Base-by-base conservation (phyloP, 92 coral and sea anemone species). In the Pocillopora meandrina region DNA sequence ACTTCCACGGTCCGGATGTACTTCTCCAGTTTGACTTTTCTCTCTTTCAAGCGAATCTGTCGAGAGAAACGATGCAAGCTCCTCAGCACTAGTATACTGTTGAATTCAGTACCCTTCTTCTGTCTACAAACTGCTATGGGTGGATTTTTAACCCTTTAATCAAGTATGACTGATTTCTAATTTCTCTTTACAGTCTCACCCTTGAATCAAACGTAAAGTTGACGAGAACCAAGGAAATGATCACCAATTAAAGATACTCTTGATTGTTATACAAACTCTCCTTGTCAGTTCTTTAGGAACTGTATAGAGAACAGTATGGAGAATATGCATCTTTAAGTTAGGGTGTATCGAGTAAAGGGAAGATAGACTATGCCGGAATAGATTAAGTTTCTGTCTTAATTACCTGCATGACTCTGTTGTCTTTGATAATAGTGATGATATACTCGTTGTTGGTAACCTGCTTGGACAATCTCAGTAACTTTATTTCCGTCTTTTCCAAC, bases 361-460 rank as follows among this genome's bases (percentile, higher is more conserved):
- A 23, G 34, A 42, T 42, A 42, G 8, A 42, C 52, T 42, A 42
- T 23, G 31, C 1, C n/a, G 9, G 62, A 59, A 12, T 18, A 63
- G 68, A 12, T 47, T 16, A 47, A 47, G 26, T 20, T 55, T 12
- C 56, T 17, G 13, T 62, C 9, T 56, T 59, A 7, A 3, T 77
- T 31, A 84, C 87, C 85, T 94, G 98, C 98, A 94, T 94, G 61
- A 94, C 98, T 56, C 95, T 83, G 72, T 93, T 93, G 71, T 94
- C 98, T 71, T 94, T 94, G 85, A 94, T 90, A 65, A 94, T 94
- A 74, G 98, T 94, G 74, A 94, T 94, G 63, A 94, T 94, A 80
- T 94, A 94, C 75, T 94, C 98, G 60, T 94, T 94, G 89, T 92
- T 94, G 31, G 95, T 94, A 15, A 90, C 93, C 82, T 94, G 98